phyloP scores from a whole-genome alignment of 2,797 vertebrate genomes.

The Cossypha polioptera region DNA sequence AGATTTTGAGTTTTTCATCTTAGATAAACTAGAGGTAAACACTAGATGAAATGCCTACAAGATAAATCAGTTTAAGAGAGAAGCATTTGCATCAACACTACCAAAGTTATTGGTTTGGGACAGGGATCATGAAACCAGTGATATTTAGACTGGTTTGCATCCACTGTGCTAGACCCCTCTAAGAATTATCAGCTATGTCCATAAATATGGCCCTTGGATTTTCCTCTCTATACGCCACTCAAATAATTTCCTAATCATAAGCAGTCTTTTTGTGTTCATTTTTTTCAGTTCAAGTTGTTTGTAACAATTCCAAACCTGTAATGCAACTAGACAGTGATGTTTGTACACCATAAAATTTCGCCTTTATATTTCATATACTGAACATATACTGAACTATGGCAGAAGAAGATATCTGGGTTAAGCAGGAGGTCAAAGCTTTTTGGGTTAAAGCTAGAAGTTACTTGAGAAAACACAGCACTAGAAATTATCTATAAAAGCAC shows the following conservation, averaged over 20 bases:
- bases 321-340: neutral
- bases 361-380: neutral
- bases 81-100: neutral
- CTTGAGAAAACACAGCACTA: neutral
- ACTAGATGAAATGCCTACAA: neutral
- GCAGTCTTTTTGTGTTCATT: accelerated
- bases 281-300: neutral
- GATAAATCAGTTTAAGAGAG: neutral
- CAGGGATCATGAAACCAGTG: neutral
- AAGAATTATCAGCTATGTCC: neutral
- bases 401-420: neutral
- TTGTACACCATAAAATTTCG: neutral
- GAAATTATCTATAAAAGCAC: neutral
- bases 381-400: neutral
- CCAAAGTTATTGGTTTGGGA: neutral
- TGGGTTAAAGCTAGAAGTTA: neutral
- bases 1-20: neutral
- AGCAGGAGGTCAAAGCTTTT: neutral
- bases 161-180: neutral
- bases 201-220: neutral
- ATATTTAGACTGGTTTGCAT: neutral
- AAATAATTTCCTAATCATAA: neutral
- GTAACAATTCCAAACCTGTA: neutral
- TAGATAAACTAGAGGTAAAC: neutral
- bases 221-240: neutral